phyloP scores from a whole-genome alignment of 2,797 vertebrate genomes.

The Intellagama lesueurii region DNA sequence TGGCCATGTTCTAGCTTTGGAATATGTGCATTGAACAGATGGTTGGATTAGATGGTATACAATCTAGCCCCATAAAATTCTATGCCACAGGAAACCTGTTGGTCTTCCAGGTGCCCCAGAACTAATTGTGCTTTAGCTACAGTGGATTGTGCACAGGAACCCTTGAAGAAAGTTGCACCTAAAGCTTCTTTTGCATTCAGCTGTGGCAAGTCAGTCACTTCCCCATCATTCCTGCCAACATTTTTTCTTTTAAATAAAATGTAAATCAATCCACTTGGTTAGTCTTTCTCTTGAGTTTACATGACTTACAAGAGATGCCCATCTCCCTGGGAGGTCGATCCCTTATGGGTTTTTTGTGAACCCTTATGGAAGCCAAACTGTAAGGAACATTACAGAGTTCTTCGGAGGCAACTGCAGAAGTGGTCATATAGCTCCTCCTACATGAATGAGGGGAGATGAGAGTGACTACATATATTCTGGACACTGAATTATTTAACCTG shows the following conservation, averaged over 20 bases:
- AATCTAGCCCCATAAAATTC: not conserved
- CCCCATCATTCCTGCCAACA: not conserved
- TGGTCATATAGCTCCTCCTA: not conserved
- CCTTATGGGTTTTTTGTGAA: not conserved
- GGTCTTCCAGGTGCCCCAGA: not conserved
- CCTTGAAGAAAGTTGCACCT: not conserved
- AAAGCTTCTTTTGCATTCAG: not conserved
- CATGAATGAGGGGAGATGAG: not conserved
- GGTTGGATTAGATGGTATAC: not conserved
- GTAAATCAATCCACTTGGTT: not conserved
- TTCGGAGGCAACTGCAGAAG: not conserved
- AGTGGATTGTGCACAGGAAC: not conserved
- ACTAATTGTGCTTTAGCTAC: not conserved
- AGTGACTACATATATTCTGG: not conserved
- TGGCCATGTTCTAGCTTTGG: not conserved
- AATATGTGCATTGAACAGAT: not conserved
- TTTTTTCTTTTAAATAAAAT: not conserved
- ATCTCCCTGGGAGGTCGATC: not conserved
- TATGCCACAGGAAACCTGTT: not conserved
- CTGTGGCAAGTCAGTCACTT: not conserved
- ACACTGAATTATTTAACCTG: slow-evolving; percentile 33
- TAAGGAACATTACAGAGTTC: not conserved
- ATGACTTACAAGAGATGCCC: not conserved
- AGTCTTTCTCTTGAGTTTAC: not conserved
- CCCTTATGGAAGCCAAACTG: not conserved